These are phyloP conservation scores for Mya arenaria DNA, from an alignment of 1,140 invertebrate genomes.

Conservation along the genomic window DNA sequence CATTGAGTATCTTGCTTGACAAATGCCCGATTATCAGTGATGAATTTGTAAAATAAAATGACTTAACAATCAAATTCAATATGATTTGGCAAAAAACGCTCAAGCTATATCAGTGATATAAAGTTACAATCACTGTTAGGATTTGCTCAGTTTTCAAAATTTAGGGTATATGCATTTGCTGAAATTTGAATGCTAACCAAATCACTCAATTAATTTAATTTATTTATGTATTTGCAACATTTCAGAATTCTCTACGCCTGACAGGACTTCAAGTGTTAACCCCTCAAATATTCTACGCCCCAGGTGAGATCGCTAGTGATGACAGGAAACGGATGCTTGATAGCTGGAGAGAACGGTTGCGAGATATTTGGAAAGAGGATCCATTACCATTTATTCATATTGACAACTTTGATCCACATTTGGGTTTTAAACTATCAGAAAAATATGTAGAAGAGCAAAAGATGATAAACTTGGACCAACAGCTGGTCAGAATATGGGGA, in stretches of 20 bases:
- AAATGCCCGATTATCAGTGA: too few relatives aligned
- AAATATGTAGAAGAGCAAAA: not conserved
- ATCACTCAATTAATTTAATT: not conserved
- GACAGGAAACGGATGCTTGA: conserved; percentile 1
- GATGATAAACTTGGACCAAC: not conserved
- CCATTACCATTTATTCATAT: conserved; percentile 37
- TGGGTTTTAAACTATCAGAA: conserved; percentile 27
- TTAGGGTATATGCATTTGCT: not conserved
- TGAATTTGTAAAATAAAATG: too few relatives aligned
- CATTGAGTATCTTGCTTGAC: too few relatives aligned
- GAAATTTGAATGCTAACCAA: not conserved
- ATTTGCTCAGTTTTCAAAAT: not conserved
- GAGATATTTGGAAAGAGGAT: conserved; percentile 3
- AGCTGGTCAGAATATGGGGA: conserved; percentile 36
- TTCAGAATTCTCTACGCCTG: conserved; percentile 33
- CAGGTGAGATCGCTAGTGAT: not conserved
- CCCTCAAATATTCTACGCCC: conserved; percentile 26
- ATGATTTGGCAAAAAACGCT: not conserved
- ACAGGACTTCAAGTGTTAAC: conserved; percentile 32
- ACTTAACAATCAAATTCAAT: not conserved
- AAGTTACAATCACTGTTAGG: not conserved
- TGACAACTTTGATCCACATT: conserved; percentile 5
- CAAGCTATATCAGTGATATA: not conserved
- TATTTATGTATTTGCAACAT: not conserved
- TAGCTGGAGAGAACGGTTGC: not conserved